Evolutionary conservation across 2,888 invertebrate genomes (phyloP), one percentile per base, ranked within the genome.

Genomic region (Strigamia transsilvanica): DNA sequence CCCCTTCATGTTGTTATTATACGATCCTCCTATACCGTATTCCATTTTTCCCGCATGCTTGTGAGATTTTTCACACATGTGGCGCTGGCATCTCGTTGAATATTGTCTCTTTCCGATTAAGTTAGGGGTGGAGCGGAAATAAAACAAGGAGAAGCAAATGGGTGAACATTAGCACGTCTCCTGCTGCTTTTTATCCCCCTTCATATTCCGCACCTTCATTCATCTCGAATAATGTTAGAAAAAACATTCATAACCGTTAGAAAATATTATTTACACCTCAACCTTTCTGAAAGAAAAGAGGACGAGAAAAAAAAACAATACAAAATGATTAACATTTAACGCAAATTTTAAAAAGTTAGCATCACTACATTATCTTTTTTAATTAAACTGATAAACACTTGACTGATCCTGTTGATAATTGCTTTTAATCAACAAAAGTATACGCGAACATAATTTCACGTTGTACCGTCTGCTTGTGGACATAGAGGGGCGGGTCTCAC

Each of bases 31-130:
- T 61, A 61, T 6, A 46, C 10, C 15, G 21, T n/a, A 61, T 61
- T 61, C 61, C 61, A 61, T 61, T 61, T 61, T 61, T 61, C 61
- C 23, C 61, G 18, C 61, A 23, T 46, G 23, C 61, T 23, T 61
- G 61, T 61, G 61, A 61, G 61, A 61, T 61, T 61, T 61, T 61
- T 61, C 61, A 61, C 61, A 61, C 61, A 61, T 61, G 61, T 61
- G 61, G 61, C 61, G 61, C 61, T 61, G 61, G 61, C 61, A 61
- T 61, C 61, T 61, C 61, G 61, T 61, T 61, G 61, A 61, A 61
- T 61, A 61, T 61, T 61, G 61, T 61, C 61, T 61, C 61, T 61
- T 23, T 61, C 61, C 61, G 61, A 61, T 61, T 61, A 61, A 61
- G 18, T 61, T 61, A 23, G 23, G 61, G 61, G 61, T 61, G 61